Percentiles rank a stretch among this genome's conserved stretches.
Conservation (phyloP, 23 tunicate species). For the Trididemnum nubilum region DNA sequence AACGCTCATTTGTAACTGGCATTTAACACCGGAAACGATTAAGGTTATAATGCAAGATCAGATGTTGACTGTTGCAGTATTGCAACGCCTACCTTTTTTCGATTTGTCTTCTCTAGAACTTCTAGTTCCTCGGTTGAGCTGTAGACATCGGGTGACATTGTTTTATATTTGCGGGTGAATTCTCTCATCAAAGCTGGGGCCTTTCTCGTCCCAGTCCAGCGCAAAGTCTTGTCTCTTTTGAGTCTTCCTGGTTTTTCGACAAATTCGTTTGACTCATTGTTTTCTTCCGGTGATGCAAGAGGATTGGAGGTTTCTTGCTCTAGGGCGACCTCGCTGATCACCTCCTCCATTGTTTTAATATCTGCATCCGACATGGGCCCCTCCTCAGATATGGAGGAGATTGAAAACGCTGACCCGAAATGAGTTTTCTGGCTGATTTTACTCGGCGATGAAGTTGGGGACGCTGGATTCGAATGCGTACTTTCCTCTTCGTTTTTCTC, state of each 20-base stretch:
- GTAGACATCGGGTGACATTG: slow-evolving; percentile 20
- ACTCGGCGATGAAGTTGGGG: neutral
- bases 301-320: neutral
- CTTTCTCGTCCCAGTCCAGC: slow-evolving; percentile 85
- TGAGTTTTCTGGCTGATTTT: neutral
- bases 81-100: slow-evolving; percentile 5
- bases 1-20: no score
- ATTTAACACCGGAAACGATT: no score
- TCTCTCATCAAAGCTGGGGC: slow-evolving; percentile 81
- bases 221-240: slow-evolving; percentile 75
- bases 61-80: no score
- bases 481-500: neutral
- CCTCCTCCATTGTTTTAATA: slow-evolving; percentile 57
- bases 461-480: neutral
- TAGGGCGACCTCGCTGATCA: slow-evolving; percentile 37
- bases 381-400: slow-evolving; percentile 42
- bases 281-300: neutral
- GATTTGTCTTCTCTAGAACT: neutral
- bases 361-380: slow-evolving; percentile 8
- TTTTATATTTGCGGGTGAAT: slow-evolving; percentile 50
- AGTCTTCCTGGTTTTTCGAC: slow-evolving; percentile 21
- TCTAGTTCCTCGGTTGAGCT: slow-evolving; percentile 7
- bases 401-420: slow-evolving; percentile 22
- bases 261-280: neutral
- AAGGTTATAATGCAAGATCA: no score